Conservation (phyloP, 2,888 invertebrate species). For the Lampropteryx suffumata region DNA sequence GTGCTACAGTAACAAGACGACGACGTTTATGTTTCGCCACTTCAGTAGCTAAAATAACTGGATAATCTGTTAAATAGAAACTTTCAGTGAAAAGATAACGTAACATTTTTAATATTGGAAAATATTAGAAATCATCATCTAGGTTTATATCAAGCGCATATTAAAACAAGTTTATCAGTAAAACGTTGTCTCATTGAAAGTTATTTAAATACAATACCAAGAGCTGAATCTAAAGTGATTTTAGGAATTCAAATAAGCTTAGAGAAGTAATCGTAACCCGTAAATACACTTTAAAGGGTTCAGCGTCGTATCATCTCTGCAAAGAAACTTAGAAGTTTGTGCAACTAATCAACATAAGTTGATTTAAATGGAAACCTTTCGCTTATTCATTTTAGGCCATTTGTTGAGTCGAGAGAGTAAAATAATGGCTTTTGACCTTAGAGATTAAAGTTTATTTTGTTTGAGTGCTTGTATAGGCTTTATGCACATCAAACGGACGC, state of each 20-base stretch:
- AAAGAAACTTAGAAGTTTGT: constrained; percentile 17
- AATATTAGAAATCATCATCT: no score
- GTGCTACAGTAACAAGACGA: no score
- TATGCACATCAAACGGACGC: background rate
- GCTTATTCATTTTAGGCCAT: constrained; percentile 9
- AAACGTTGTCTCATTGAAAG: background rate
- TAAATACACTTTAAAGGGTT: constrained; percentile 18
- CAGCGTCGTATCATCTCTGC: constrained; percentile 15
- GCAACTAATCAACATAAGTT: constrained; percentile 21
- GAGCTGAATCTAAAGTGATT: constrained; percentile 11
- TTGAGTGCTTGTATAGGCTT: background rate
- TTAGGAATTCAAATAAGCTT: constrained; percentile 12
- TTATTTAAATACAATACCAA: background rate
- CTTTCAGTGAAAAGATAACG: no score
- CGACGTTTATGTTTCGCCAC: no score
- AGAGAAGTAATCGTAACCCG: background rate
- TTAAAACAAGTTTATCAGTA: no score
- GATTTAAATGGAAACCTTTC: constrained; percentile 13
- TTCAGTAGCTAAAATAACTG: no score
- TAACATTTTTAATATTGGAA: no score
- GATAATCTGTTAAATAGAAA: no score
- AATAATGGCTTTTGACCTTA: constrained; percentile 10
- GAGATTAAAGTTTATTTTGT: constrained; percentile 13
- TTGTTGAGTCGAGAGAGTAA: constrained; percentile 6
- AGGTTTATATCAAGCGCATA: no score